phyloP scores from a whole-genome alignment of 2,888 invertebrate species.

The Gastrophysa polygoni region DNA sequence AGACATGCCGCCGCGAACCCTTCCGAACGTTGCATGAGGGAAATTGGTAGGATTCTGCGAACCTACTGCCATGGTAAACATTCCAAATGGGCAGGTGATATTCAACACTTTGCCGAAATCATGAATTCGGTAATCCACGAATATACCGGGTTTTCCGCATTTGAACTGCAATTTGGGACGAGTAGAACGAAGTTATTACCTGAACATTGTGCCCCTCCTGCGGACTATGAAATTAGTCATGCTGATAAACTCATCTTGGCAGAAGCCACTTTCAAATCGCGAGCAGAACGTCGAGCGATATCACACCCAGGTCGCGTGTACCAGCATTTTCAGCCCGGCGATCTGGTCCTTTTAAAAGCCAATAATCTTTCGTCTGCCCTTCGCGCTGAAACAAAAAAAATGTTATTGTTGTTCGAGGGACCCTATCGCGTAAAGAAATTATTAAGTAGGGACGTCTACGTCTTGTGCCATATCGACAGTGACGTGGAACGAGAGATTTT shows the following conservation, averaged over 20 bases:
- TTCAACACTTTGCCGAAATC: not conserved
- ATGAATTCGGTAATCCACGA: not conserved
- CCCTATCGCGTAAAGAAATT: too few relatives aligned
- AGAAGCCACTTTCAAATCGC: not conserved
- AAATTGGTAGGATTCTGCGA: not conserved
- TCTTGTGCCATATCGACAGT: too few relatives aligned
- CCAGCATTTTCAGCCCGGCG: not conserved
- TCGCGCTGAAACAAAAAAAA: too few relatives aligned
- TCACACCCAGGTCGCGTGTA: not conserved
- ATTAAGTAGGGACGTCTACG: too few relatives aligned
- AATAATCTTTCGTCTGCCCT: too few relatives aligned
- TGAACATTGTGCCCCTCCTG: not conserved
- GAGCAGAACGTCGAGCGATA: not conserved
- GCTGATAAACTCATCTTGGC: not conserved
- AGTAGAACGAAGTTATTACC: not conserved
- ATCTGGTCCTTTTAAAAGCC: not conserved
- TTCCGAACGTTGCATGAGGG: not conserved
- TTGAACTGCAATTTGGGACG: too few relatives aligned
- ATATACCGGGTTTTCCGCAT: not conserved
- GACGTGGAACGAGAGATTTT: too few relatives aligned
- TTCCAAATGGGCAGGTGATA: not conserved
- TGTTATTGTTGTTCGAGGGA: too few relatives aligned
- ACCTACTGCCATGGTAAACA: not conserved
- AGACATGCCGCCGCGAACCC: not conserved
- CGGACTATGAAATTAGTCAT: not conserved